phyloP scores from a whole-genome alignment of 2,888 invertebrate species.

The Tipula vernalis region DNA sequence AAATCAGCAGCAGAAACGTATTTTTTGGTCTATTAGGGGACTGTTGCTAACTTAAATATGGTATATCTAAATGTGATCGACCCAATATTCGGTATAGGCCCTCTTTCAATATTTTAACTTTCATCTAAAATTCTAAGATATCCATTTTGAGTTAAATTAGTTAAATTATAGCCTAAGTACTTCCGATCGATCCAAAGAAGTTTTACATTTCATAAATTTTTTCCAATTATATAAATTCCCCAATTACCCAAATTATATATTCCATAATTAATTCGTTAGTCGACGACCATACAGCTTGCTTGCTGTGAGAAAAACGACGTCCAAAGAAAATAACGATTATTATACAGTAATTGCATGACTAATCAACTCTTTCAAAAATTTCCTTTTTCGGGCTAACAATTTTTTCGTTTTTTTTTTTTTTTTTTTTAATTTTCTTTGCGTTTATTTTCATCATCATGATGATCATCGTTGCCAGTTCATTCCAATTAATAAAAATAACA shows the following conservation, averaged over 20 bases:
- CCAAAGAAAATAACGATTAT: not conserved
- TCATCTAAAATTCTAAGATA: no score
- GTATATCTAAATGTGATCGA: no score
- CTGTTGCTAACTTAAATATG: no score
- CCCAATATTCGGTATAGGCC: no score
- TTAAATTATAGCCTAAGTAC: no score
- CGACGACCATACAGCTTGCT: not conserved
- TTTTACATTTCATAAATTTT: not conserved
- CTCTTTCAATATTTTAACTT: no score
- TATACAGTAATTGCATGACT: not conserved
- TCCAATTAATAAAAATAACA: not conserved
- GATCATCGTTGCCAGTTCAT: not conserved
- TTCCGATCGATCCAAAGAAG: no score
- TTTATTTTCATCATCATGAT: not conserved
- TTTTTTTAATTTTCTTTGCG: not conserved
- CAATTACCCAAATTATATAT: not conserved
- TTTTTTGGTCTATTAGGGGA: no score
- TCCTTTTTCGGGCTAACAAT: not conserved
- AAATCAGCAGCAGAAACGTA: no score
- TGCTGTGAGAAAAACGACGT: not conserved
- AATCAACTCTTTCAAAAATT: not conserved
- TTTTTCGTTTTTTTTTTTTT: not conserved
- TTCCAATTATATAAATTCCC: not conserved
- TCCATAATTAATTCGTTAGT: not conserved
- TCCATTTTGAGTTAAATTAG: no score